Evolutionary conservation across 2,797 vertebrate genomes (phyloP), one percentile per base, ranked within the genome.

Genomic region (Sebastolobus altivelis): DNA sequence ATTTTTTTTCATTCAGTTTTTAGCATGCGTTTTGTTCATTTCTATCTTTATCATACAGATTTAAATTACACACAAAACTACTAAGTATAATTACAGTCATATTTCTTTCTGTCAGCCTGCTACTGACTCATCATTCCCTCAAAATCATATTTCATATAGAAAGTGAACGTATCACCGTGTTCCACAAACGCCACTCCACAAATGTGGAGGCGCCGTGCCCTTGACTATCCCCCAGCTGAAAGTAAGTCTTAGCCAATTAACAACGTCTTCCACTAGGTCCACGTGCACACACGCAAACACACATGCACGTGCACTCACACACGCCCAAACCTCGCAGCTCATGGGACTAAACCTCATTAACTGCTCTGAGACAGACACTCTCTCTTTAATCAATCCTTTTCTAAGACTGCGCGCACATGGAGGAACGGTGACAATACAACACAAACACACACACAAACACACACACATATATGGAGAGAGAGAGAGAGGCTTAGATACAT

Each of bases 321-420:
- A 92, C 79, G 73, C 49, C 38, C 77, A 82, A 89, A 92, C 90
- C 91, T 92, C 72, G 4, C 91, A 91, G 90, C 95, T 96, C 95
- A 91, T 94, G 95, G 95, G 95, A 95, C 94, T 88, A 94, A 96
- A 96, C 95, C 95, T 96, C 95, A 96, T 96, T 96, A 95, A 96
- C 94, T 96, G 94, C 94, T 95, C 93, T 94, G 94, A 95, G 95
- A 95, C 94, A 94, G 94, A 95, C 93, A 95, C 95, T 94, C 94
- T 95, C 94, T 92, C 93, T 96, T 96, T 96, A 96, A 96, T 96
- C 95, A 95, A 95, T 94, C 93, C 92, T 95, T 95, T 95, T 95
- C 93, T 94, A 94, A 95, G 94, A 95, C 92, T 88, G 73, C 66
- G 70, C 58, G 88, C 91, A 92, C 94, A 93, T 87, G 93, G 90